A percentile compares a stretch with the other conserved stretches of the same genome.
Conservation (phyloP, 2,113 vertebrate species). For the Clarias magur region DNA sequence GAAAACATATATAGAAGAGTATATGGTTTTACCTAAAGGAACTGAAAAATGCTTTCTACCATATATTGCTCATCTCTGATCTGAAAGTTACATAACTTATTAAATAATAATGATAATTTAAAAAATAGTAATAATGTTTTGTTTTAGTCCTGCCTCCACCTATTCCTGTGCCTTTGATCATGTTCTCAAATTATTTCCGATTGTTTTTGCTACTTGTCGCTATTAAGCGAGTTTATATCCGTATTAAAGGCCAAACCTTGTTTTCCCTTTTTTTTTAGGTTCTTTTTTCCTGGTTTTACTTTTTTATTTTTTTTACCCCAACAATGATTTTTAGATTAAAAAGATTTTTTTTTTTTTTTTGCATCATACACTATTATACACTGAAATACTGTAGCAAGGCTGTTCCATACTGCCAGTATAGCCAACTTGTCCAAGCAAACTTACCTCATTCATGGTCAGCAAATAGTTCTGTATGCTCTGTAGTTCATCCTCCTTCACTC, state of each 20-base stretch:
- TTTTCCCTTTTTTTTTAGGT: neutral
- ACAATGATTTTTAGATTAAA: neutral
- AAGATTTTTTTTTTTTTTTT: neutral
- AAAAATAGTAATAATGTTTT: neutral
- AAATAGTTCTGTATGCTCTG: conserved; percentile 97
- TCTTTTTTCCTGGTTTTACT: neutral
- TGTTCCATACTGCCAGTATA: neutral
- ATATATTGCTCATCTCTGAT: neutral
- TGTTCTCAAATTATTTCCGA: neutral
- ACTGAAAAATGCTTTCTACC: neutral
- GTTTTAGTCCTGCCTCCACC: neutral
- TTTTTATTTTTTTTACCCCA: neutral
- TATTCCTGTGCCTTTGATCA: neutral
- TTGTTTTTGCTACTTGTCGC: neutral
- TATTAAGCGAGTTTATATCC: neutral
- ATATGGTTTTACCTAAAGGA: neutral
- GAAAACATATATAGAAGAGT: neutral
- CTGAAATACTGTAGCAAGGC: neutral
- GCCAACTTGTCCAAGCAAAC: neutral
- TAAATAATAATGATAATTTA: neutral
- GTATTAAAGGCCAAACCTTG: neutral
- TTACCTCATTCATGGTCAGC: conserved; percentile 95
- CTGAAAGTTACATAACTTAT: neutral
- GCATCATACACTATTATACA: too few relatives aligned
- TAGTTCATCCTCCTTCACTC: conserved; percentile 97